phyloP scores from a whole-genome alignment of 2,888 invertebrate species.

The Baronia brevicornis region DNA sequence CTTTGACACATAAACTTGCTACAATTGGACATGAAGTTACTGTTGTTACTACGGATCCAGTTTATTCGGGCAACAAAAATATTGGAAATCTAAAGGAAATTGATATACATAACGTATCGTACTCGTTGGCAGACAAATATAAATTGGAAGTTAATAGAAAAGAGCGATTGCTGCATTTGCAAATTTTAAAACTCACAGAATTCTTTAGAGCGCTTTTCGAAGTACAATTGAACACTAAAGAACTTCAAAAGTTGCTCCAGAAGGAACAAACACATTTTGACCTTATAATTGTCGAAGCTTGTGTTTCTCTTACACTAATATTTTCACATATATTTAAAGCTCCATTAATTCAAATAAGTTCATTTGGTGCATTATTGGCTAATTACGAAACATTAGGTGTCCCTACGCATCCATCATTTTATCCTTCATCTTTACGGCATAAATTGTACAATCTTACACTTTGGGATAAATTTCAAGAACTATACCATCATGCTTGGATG shows the following conservation, averaged over 20 bases:
- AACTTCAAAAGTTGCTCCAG: slow-evolving; percentile 19
- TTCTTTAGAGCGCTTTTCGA: slow-evolving; percentile 18
- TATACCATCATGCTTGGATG: slow-evolving; percentile 4
- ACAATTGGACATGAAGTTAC: slow-evolving; percentile 48
- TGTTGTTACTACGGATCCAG: slow-evolving; percentile 41
- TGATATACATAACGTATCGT: slow-evolving; percentile 38
- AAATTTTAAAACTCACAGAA: slow-evolving; percentile 10
- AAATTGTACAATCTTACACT: slow-evolving; percentile 24
- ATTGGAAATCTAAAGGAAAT: slow-evolving; percentile 41
- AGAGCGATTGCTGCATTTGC: slow-evolving; percentile 14
- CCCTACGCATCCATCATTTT: slow-evolving; percentile 24
- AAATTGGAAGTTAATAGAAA: slow-evolving; percentile 14
- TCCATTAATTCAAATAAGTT: slow-evolving; percentile 39
- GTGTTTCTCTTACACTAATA: slow-evolving; percentile 23
- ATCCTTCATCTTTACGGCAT: slow-evolving; percentile 20
- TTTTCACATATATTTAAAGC: slow-evolving; percentile 36
- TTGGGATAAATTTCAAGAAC: slow-evolving; percentile 26
- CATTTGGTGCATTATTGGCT: slow-evolving; percentile 25
- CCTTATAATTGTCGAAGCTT: slow-evolving; percentile 37
- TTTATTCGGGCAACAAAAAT: slow-evolving; percentile 30
- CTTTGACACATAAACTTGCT: slow-evolving; percentile 37
- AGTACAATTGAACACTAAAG: slow-evolving; percentile 17
- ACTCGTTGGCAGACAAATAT: slow-evolving; percentile 26
- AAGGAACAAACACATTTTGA: slow-evolving; percentile 28
- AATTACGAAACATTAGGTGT: slow-evolving; percentile 26